Base-by-base conservation (phyloP, 2,113 vertebrate genomes). In the Mesocricetus auratus region DNA sequence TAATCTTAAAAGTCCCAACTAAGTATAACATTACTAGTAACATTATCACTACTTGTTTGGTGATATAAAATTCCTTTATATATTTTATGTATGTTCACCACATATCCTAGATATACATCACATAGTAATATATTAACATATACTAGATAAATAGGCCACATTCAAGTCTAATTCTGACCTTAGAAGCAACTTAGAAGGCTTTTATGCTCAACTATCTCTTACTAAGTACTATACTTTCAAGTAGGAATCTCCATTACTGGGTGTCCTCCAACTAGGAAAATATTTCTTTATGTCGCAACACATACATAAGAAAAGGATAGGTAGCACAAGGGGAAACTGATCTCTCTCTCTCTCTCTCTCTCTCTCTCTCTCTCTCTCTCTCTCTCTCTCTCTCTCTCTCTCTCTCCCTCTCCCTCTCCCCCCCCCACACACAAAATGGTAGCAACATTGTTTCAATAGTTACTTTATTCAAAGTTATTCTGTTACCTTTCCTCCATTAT, bases 391-490 rank as follows among this genome's bases (percentile, higher is more conserved):
- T n/a, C n/a, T n/a, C n/a, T n/a, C n/a, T n/a, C n/a, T n/a, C n/a
- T n/a, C n/a, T n/a, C n/a, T n/a, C n/a, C n/a, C n/a, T n/a, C n/a
- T n/a, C n/a, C n/a, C n/a, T n/a, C n/a, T n/a, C n/a, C n/a, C n/a
- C n/a, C n/a, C n/a, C n/a, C 60, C 53, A 95, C 17, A 26, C 78
- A 91, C n/a, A 75, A 45, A 81, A 82, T 50, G 53, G 53, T 15
- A 86, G n/a, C 71, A 88, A 93, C 4, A 6, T 33, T 66, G 12
- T 91, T 58, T 91, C 83, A 47, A 88, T 3, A 77, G 26, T 64
- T 94, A 86, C 36, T 60, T 79, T 62, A 71, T 42, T 95, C 92
- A 87, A 89, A 94, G 58, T 94, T 12, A 94, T 45, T 86, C 29
- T 92, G 75, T 75, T 94, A 71, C 31, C 26, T 92, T 93, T 92